Evolutionary conservation across 2,113 vertebrate genomes (phyloP).

Genomic region (Numida meleagris): DNA sequence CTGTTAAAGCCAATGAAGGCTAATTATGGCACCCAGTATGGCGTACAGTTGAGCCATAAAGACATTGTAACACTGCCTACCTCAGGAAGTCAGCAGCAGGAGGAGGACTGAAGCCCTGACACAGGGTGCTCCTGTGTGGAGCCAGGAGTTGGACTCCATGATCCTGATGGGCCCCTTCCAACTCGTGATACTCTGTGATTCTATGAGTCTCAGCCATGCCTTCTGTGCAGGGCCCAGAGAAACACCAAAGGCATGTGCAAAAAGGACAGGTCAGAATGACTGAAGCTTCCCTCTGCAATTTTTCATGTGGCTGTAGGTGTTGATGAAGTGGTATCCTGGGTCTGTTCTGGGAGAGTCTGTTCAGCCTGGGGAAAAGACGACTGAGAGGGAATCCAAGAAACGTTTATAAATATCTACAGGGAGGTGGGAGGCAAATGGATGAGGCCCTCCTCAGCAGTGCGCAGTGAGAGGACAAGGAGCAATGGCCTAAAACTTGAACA

Average conservation of each 20-base stretch:
- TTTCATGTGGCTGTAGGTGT: not conserved
- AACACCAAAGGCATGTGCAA: rapidly evolving
- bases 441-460: too few species aligned
- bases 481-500: too few species aligned
- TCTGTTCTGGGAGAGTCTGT: too few species aligned
- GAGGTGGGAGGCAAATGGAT: too few species aligned
- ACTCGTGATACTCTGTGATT: too few species aligned
- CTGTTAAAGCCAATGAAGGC: not conserved
- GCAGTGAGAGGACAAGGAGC: too few species aligned
- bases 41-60: not conserved
- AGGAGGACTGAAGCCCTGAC: not conserved
- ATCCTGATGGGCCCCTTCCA: too few species aligned
- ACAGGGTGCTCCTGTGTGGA: not conserved
- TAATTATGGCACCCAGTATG: not conserved
- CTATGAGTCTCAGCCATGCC: not conserved
- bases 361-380: too few species aligned
- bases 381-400: too few species aligned
- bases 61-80: not conserved
- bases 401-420: too few species aligned
- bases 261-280: not conserved
- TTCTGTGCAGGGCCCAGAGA: not conserved
- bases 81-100: not conserved
- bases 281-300: not conserved
- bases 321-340: too few species aligned
- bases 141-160: too few species aligned